Conservation (phyloP, 2,888 invertebrate species). For the Acanthopleura granulata region DNA sequence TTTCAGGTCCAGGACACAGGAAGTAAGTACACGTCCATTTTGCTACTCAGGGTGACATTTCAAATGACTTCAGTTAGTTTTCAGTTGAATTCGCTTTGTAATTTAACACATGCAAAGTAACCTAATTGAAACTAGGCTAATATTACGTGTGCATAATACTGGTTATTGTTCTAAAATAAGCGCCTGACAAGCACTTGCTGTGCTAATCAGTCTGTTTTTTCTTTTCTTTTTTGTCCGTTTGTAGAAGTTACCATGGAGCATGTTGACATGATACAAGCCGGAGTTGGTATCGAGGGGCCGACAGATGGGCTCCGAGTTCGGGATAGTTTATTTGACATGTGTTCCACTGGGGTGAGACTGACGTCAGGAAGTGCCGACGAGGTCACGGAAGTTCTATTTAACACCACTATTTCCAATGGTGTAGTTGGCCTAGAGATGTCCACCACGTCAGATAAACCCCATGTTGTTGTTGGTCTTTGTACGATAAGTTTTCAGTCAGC, state of each 20-base stretch:
- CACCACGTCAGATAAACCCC: neutral
- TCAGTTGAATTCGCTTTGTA: no score
- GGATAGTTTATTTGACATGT: neutral
- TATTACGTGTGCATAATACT: no score
- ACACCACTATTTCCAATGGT: neutral
- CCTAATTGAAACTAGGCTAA: no score
- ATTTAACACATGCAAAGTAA: no score
- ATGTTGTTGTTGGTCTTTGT: neutral
- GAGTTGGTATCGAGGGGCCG: neutral
- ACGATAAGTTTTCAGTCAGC: neutral
- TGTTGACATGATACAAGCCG: neutral
- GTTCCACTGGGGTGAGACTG: neutral
- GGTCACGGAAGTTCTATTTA: neutral
- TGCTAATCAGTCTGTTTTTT: no score
- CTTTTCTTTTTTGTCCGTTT: neutral
- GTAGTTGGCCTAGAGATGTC: neutral
- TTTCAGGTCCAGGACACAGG: no score
- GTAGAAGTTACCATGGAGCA: neutral
- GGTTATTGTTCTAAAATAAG: no score
- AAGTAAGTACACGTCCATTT: no score
- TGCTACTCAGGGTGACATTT: no score
- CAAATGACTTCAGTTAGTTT: no score
- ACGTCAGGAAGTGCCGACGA: neutral
- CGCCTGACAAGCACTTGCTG: no score
- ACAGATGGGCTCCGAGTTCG: neutral